Percentiles rank a stretch among this genome's conserved stretches.
Evolutionary conservation across 2,113 vertebrate genomes (phyloP).

Genomic region (Hydropotes inermis): DNA sequence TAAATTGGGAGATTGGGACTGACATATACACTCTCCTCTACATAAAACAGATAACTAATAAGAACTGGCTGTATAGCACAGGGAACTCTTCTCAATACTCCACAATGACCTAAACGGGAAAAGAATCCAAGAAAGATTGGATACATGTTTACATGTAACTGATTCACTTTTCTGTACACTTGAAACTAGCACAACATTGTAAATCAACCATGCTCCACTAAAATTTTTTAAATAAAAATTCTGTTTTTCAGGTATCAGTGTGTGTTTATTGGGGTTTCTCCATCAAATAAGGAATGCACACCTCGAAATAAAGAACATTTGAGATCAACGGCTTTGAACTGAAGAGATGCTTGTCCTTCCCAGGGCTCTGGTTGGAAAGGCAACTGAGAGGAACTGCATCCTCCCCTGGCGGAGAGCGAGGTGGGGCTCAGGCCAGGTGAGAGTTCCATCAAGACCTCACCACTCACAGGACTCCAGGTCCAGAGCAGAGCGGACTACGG

Average conservation of each 20-base stretch:
- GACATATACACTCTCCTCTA: not conserved
- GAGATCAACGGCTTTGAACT: too few species aligned
- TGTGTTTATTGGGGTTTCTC: not conserved
- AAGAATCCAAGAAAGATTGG: not conserved
- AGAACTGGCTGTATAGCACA: not conserved
- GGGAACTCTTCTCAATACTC: not conserved
- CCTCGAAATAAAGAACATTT: too few species aligned
- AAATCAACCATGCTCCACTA: not conserved
- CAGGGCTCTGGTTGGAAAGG: not conserved
- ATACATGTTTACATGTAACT: not conserved
- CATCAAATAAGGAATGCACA: rapidly evolving
- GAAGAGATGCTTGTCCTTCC: not conserved
- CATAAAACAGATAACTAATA: not conserved
- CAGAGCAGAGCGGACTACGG: not conserved
- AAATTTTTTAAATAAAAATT: not conserved
- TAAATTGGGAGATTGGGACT: not conserved
- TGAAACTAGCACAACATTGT: not conserved
- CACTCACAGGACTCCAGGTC: rapidly evolving
- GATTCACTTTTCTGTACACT: not conserved
- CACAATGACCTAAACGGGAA: not conserved
- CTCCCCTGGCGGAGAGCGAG: not conserved
- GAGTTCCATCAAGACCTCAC: not conserved
- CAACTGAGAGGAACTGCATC: not conserved
- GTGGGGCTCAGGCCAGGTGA: rapidly evolving
- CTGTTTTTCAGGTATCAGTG: too few species aligned